These are phyloP conservation scores for Hylaeus anthracinus DNA, from an alignment of 1,140 invertebrate species.

Conservation along the genomic window DNA sequence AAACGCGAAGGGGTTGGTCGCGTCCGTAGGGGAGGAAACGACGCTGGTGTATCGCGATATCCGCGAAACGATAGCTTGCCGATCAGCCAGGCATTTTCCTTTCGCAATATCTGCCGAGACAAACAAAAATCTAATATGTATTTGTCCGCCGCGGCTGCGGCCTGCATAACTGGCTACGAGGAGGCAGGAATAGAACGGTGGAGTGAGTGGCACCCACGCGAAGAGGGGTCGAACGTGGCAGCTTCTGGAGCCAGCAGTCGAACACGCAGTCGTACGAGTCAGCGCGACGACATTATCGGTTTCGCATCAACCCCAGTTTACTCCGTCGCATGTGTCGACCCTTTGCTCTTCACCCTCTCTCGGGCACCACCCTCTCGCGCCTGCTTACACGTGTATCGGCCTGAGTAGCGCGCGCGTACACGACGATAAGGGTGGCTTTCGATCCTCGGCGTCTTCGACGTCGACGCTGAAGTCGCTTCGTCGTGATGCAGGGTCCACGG, in stretches of 20 bases:
- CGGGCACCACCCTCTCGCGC: slow-evolving; percentile 1
- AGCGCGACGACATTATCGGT: slow-evolving; percentile 73
- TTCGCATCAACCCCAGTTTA: slow-evolving; percentile 73
- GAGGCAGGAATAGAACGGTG: background rate
- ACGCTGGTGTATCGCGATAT: slow-evolving; percentile 32
- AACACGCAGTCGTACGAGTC: slow-evolving; percentile 35
- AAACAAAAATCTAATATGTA: slow-evolving; percentile 68
- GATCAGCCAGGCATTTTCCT: slow-evolving; percentile 34
- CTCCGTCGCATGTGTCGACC: slow-evolving; percentile 41
- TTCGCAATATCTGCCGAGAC: slow-evolving; percentile 53
- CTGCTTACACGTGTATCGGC: slow-evolving; percentile 2
- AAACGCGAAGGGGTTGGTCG: background rate
- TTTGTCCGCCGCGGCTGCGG: slow-evolving; percentile 44
- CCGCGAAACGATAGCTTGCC: slow-evolving; percentile 5
- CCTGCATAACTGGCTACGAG: slow-evolving; percentile 45
- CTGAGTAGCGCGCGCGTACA: background rate
- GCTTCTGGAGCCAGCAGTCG: slow-evolving; percentile 47
- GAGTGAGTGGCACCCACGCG: background rate
- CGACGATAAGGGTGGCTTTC: background rate
- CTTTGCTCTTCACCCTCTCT: slow-evolving; percentile 32
- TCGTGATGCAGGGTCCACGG: background rate
- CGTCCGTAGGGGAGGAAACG: background rate
- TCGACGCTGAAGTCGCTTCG: background rate
- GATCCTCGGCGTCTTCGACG: background rate
- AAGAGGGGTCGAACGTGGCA: slow-evolving; percentile 10